Percentiles rank a stretch among this genome's conserved stretches.
Evolutionary conservation across 2,888 invertebrate genomes (phyloP).

Genomic region (Hymenopus coronatus): DNA sequence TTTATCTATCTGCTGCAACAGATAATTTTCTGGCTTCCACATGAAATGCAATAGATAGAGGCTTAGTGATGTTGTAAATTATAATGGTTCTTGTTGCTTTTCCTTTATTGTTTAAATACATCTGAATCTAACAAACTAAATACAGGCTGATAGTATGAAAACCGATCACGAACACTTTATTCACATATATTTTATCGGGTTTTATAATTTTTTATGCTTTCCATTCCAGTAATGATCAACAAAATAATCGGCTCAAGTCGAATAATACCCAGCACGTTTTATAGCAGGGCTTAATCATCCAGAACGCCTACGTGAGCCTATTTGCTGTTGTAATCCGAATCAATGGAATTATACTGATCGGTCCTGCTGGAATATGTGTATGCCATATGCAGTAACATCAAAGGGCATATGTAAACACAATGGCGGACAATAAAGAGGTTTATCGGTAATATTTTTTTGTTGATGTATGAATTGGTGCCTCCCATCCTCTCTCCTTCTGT

Average conservation of each 20-base stretch:
- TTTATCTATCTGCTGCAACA: too few species aligned
- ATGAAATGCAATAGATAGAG: neutral
- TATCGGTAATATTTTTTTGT: slow-evolving; percentile 4
- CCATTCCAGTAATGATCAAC: neutral
- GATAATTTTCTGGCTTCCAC: neutral
- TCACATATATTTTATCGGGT: neutral
- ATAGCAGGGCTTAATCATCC: neutral
- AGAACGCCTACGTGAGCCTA: neutral
- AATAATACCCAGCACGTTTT: neutral
- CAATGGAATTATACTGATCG: slow-evolving; percentile 9
- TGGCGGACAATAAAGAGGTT: slow-evolving; percentile 3
- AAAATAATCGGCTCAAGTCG: neutral
- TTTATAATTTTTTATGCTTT: neutral
- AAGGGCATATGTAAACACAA: slow-evolving; percentile 10
- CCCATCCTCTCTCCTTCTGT: neutral
- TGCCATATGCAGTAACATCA: slow-evolving; percentile 2
- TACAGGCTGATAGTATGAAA: neutral
- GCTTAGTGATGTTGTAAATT: neutral
- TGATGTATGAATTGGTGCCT: slow-evolving; percentile 1
- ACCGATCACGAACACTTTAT: neutral
- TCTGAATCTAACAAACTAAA: neutral
- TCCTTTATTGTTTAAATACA: neutral
- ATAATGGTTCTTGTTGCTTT: neutral
- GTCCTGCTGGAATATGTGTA: neutral
- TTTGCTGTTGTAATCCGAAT: neutral